Evolutionary conservation across 2,113 vertebrate genomes (phyloP).

Genomic region (Rhodinocichla rosea): DNA sequence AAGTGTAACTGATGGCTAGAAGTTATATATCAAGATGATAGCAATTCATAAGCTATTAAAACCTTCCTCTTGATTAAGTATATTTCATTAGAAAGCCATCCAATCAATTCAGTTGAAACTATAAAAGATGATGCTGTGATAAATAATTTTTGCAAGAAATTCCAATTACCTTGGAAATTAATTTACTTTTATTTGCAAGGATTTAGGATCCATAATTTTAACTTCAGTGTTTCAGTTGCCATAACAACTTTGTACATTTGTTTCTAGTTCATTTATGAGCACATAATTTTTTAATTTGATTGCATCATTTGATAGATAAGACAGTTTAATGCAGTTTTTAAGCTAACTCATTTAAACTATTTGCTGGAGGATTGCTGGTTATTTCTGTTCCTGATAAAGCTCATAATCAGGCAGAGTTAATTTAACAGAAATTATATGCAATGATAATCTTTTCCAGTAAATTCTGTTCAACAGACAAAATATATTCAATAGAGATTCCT

Average conservation of each 20-base stretch:
- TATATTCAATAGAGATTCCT: background rate
- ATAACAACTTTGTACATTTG: conserved; percentile 45
- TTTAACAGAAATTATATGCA: conserved; percentile 34
- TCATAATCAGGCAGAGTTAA: conserved; percentile 6
- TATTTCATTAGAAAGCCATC: conserved; percentile 44
- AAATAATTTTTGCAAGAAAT: conserved; percentile 47
- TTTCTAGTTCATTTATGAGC: conserved; percentile 27
- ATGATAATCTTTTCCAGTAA: background rate
- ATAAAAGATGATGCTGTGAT: conserved; percentile 6
- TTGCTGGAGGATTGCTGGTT: conserved; percentile 18
- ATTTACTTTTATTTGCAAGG: conserved; percentile 43
- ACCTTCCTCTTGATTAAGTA: conserved; percentile 30
- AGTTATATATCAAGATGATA: conserved; percentile 25
- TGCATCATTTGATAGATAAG: conserved; percentile 34
- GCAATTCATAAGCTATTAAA: conserved; percentile 34
- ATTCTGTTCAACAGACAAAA: background rate
- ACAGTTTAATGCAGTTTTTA: conserved; percentile 39
- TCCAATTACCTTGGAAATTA: conserved; percentile 34
- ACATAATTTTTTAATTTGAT: conserved; percentile 54
- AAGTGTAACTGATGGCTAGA: background rate
- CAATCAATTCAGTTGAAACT: conserved; percentile 19
- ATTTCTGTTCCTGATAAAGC: conserved; percentile 44
- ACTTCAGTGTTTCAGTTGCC: conserved; percentile 11
- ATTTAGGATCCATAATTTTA: conserved; percentile 43
- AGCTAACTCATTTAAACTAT: conserved; percentile 47